phyloP scores from a whole-genome alignment of 2,797 vertebrate genomes.

The Alfaro cultratus region DNA sequence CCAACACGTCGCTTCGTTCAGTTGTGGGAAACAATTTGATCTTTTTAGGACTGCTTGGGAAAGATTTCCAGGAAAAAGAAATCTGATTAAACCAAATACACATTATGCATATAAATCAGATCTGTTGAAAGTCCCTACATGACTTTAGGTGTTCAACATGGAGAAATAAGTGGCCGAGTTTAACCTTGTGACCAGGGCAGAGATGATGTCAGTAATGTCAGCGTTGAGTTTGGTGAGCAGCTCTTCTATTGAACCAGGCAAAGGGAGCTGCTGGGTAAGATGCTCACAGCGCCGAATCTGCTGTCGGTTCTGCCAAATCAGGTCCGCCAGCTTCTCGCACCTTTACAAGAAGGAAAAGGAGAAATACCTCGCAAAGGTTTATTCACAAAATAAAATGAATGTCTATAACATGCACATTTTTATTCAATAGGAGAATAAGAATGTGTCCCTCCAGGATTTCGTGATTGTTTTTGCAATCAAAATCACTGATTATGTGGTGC shows the following conservation, averaged over 20 bases:
- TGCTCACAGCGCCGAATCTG: slow-evolving; percentile 92
- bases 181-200: slow-evolving; percentile 91
- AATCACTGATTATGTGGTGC: no score
- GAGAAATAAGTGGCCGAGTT: not conserved
- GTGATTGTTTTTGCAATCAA: no score
- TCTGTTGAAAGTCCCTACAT: not conserved
- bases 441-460: no score
- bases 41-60: no score
- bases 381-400: not conserved
- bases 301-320: slow-evolving; percentile 96
- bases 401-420: not conserved
- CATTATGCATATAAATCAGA: not conserved
- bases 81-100: not conserved
- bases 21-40: no score
- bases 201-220: slow-evolving; percentile 94
- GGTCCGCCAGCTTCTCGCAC: slow-evolving; percentile 92
- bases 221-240: slow-evolving; percentile 89
- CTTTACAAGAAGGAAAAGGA: slow-evolving; percentile 59
- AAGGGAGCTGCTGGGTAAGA: slow-evolving; percentile 91
- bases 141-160: not conserved
- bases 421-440: not conserved
- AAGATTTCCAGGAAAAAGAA: no score
- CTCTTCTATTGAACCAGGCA: slow-evolving; percentile 91
- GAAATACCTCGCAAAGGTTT: not conserved
- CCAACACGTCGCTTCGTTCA: no score